Conservation (phyloP, 2,888 invertebrate genomes). For the Leptogaster cylindrica region DNA sequence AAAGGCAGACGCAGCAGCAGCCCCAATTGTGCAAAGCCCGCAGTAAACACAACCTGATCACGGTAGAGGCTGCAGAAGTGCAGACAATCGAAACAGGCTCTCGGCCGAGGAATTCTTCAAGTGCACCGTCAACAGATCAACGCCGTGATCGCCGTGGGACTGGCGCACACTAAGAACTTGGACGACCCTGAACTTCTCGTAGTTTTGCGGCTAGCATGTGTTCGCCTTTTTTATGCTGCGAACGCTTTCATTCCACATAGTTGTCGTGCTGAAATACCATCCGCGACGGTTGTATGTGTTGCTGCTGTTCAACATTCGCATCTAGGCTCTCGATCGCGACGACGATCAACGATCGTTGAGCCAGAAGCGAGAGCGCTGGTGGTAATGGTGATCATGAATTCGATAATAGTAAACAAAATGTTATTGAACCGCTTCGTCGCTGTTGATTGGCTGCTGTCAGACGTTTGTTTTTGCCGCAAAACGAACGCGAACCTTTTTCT, state of each 20-base stretch:
- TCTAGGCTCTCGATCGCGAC: too few species aligned
- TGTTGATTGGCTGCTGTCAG: neutral
- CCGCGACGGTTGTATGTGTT: too few species aligned
- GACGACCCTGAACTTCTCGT: conserved; percentile 41
- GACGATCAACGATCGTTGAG: too few species aligned
- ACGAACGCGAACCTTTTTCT: neutral
- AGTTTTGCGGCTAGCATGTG: conserved; percentile 33
- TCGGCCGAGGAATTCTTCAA: conserved; percentile 22
- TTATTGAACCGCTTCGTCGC: neutral
- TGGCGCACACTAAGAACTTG: conserved; percentile 16
- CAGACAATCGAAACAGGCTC: conserved; percentile 32
- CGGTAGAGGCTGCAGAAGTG: neutral
- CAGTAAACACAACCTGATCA: conserved; percentile 31
- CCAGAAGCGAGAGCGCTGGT: neutral
- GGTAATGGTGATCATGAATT: conserved; percentile 1
- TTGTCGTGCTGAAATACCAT: too few species aligned
- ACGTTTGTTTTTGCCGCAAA: neutral
- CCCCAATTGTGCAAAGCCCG: too few species aligned
- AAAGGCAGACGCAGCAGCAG: neutral
- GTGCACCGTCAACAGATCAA: conserved; percentile 34
- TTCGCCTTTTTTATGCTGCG: conserved; percentile 20
- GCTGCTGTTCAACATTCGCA: too few species aligned
- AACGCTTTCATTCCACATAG: too few species aligned
- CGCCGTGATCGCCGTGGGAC: conserved; percentile 21
- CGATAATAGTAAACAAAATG: conserved; percentile 12